Percentiles rank a stretch among this genome's conserved stretches.
These are phyloP conservation scores for Falco naumanni DNA, from an alignment of 2,797 vertebrate species.

Conservation along the genomic window DNA sequence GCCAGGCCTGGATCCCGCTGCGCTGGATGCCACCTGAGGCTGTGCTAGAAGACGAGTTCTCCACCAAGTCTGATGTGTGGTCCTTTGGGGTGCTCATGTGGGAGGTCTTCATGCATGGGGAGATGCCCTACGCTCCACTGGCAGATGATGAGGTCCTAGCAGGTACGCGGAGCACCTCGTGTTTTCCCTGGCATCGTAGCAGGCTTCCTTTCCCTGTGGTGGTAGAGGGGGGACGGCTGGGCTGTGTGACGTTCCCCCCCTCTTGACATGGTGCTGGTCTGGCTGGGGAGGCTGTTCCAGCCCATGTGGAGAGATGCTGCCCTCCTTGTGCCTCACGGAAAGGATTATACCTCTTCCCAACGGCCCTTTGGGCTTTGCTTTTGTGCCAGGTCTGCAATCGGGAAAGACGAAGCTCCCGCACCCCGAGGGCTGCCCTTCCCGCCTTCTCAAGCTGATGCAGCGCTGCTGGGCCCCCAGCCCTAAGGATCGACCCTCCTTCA, in stretches of 20 bases:
- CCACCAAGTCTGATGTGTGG: constrained; percentile 95
- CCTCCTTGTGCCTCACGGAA: neutral
- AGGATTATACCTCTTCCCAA: neutral
- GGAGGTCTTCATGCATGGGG: constrained; percentile 93
- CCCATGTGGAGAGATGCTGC: neutral
- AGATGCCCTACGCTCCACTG: constrained; percentile 88
- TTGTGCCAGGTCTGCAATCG: constrained; percentile 85
- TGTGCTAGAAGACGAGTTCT: constrained; percentile 92
- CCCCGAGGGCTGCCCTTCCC: constrained; percentile 90
- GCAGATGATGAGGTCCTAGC: constrained; percentile 90
- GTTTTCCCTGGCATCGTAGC: neutral
- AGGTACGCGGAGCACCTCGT: constrained; percentile 75
- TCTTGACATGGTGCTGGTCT: neutral
- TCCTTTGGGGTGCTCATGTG: constrained; percentile 96
- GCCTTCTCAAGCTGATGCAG: constrained; percentile 91
- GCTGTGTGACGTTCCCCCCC: neutral
- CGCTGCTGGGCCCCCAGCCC: constrained; percentile 92
- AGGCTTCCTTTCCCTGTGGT: neutral
- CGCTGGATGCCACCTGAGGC: constrained; percentile 95
- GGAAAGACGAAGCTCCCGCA: constrained; percentile 85
- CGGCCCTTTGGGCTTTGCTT: neutral
- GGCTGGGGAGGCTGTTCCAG: neutral
- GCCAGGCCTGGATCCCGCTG: constrained; percentile 93
- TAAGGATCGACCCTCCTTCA: constrained; percentile 95
- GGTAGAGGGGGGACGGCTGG: neutral